These are phyloP conservation scores for Zaprionus tsacasi DNA, from an alignment of 1,140 invertebrate genomes.

Conservation along the genomic window DNA sequence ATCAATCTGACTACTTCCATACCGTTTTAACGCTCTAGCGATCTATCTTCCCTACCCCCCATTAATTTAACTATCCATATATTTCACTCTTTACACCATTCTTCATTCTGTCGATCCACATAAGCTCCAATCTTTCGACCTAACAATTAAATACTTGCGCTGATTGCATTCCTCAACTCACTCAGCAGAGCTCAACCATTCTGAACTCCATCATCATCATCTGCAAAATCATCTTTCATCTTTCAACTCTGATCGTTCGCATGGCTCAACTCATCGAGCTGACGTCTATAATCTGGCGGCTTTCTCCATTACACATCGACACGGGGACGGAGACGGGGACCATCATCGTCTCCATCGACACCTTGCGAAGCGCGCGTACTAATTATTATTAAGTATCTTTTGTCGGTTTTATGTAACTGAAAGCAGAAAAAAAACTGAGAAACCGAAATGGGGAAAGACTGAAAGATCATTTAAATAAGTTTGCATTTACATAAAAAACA, in stretches of 20 bases:
- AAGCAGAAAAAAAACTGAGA: slow-evolving; percentile 35
- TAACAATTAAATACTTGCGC: background rate
- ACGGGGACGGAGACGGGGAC: slow-evolving; percentile 11
- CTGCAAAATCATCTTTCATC: slow-evolving; percentile 44
- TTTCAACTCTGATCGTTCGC: slow-evolving; percentile 16
- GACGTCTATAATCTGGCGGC: slow-evolving; percentile 53
- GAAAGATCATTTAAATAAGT: slow-evolving; percentile 67
- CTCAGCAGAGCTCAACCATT: slow-evolving; percentile 7
- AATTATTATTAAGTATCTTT: slow-evolving; percentile 78
- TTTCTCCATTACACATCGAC: slow-evolving; percentile 59
- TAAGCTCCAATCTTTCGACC: background rate
- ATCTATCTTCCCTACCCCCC: background rate
- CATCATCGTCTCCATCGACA: slow-evolving; percentile 58
- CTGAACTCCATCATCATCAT: slow-evolving; percentile 8
- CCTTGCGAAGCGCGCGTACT: slow-evolving; percentile 67
- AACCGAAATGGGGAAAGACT: slow-evolving; percentile 12
- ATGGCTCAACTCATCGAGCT: background rate
- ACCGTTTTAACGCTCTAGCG: no score
- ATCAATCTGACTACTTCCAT: no score
- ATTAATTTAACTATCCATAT: background rate
- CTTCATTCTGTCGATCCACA: background rate
- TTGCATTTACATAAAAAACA: slow-evolving; percentile 76
- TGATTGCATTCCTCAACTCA: background rate
- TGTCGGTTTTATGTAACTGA: slow-evolving; percentile 70
- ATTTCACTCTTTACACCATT: background rate